Evolutionary conservation across 2,797 vertebrate genomes (phyloP), one percentile per base, ranked within the genome.

Genomic region (Spinibarbus caldwelli): DNA sequence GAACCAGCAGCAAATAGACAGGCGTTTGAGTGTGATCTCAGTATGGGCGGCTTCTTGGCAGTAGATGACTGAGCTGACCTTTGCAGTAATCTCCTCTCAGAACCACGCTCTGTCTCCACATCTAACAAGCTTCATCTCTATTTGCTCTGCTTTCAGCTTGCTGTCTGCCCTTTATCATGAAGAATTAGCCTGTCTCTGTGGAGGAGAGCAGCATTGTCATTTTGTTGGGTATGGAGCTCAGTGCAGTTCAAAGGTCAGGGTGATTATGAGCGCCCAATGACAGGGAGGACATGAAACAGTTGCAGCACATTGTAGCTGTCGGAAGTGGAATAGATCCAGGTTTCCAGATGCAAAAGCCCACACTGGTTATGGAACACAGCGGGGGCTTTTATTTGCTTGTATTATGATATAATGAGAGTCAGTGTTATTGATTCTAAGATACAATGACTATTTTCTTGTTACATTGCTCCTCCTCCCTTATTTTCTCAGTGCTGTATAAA

Each of bases 111-210:
- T 68, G 41, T 43, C 66, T 86, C 41, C 72, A 70, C 64, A 49
- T 80, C 83, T 85, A 79, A 85, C 77, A 80, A 85, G 83, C 83
- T 71, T 80, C 67, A 68, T 78, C 62, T 38, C 85, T 82, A 57
- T 82, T 78, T 82, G 47, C 72, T 62, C 29, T 77, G 45, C 79
- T 82, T 80, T 71, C 64, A 29, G 38, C 66, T 86, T 86, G 71
- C 68, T 86, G 73, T 86, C 72, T 87, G 83, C 76, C 83, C 83
- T 85, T 85, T 85, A 79, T 85, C 83, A 85, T 85, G 64, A 85
- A 85, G 76, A 72, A 80, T 85, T 85, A 85, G 67, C 66, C 67
- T 1, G 4, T 85, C 29, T 85, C 76, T 47, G 21, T 26, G 15
- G 41, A 43, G 52, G 54, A 59, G 66, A 72, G 67, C 38, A 47